These are phyloP conservation scores for Mus pahari DNA, from an alignment of 2,113 vertebrate genomes.

Conservation along the genomic window DNA sequence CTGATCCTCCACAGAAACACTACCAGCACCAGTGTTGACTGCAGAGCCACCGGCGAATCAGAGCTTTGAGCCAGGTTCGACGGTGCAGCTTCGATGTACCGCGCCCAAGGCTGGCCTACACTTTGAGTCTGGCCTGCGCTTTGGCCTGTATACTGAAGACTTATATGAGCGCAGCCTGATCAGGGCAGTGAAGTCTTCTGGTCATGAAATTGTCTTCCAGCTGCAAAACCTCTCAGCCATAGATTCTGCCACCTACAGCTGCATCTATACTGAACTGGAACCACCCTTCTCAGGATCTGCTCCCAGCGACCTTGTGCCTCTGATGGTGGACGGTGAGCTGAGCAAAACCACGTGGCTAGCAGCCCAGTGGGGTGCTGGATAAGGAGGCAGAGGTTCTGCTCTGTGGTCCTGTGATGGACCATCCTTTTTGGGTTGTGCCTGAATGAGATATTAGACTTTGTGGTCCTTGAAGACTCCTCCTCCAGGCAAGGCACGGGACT, in stretches of 20 bases:
- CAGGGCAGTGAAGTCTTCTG: not conserved
- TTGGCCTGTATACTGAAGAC: constrained; percentile 1
- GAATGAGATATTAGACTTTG: not conserved
- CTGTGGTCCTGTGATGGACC: not conserved
- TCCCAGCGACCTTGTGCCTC: constrained; percentile 17
- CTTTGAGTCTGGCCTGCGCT: constrained; percentile 46
- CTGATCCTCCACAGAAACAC: not conserved
- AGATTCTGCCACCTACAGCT: constrained; percentile 68
- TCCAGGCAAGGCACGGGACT: not conserved
- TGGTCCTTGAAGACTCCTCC: not conserved
- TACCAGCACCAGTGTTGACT: not conserved
- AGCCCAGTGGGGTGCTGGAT: too few species aligned
- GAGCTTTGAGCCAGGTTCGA: not conserved
- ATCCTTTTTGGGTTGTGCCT: not conserved
- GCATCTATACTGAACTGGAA: constrained; percentile 10
- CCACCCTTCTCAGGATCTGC: constrained; percentile 45
- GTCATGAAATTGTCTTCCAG: constrained; percentile 9
- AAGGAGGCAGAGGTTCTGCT: not conserved
- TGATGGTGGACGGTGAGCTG: constrained; percentile 60
- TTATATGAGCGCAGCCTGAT: fast-evolving
- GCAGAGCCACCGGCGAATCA: fast-evolving
- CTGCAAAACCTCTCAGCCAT: not conserved
- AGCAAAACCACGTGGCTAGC: not conserved
- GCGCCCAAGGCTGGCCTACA: constrained; percentile 28
- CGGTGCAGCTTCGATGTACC: constrained; percentile 45